phyloP scores from a whole-genome alignment of 2,888 invertebrate genomes.

The Gasteruption jaculator region DNA sequence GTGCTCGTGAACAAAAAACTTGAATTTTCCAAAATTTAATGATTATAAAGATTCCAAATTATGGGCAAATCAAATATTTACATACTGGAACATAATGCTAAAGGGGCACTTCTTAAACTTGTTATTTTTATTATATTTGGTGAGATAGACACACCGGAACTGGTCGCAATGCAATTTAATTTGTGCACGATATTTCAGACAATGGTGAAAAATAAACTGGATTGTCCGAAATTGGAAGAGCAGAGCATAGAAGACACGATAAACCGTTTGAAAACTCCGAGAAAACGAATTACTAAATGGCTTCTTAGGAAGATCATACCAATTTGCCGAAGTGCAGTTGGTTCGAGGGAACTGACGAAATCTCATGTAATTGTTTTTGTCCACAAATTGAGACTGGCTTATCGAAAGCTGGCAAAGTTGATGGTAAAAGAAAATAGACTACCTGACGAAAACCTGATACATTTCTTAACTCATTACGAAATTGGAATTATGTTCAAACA shows the following conservation, averaged over 20 bases:
- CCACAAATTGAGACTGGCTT: constrained; percentile 61
- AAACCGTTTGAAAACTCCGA: constrained; percentile 54
- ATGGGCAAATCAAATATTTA: too few relatives aligned
- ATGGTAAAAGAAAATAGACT: constrained; percentile 62
- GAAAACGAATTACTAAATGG: constrained; percentile 53
- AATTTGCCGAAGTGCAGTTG: constrained; percentile 60
- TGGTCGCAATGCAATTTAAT: too few relatives aligned
- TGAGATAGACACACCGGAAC: too few relatives aligned
- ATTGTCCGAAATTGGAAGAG: background rate
- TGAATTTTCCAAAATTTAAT: too few relatives aligned
- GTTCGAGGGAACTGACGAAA: constrained; percentile 66
- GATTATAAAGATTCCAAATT: too few relatives aligned
- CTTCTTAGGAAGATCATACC: constrained; percentile 62
- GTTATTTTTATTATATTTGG: too few relatives aligned
- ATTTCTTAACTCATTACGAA: constrained; percentile 66
- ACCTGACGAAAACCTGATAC: constrained; percentile 63
- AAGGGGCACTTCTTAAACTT: too few relatives aligned
- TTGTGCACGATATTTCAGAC: too few relatives aligned
- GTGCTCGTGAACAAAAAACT: too few relatives aligned
- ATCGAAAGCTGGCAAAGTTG: constrained; percentile 56
- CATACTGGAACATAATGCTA: too few relatives aligned
- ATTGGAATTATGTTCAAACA: constrained; percentile 56
- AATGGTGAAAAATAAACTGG: constrained; percentile 11
- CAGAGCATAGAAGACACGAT: constrained; percentile 53
- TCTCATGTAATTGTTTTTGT: constrained; percentile 55